Evolutionary conservation across 2,888 invertebrate genomes (phyloP).

Genomic region (Hermaeophaga mercurialis): DNA sequence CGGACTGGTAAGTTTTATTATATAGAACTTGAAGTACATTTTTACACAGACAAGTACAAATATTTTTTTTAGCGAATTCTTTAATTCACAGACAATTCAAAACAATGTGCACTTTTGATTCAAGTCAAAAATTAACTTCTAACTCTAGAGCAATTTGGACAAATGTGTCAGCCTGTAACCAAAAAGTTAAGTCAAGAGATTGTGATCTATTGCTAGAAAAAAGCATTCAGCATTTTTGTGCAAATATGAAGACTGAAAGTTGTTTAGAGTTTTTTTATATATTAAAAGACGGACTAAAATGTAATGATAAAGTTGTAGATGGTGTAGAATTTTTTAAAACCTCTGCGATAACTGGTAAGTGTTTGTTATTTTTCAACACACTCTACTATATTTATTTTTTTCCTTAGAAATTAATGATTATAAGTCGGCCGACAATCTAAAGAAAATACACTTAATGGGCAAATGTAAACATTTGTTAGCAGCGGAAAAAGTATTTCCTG

Average conservation of each 20-base stretch:
- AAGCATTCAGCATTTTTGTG: slow-evolving; percentile 25
- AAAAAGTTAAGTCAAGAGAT: slow-evolving; percentile 17
- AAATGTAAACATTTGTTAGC: slow-evolving; percentile 48
- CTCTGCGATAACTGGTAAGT: slow-evolving; percentile 39
- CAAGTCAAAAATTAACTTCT: slow-evolving; percentile 27
- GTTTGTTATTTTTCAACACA: background rate
- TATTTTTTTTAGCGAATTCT: slow-evolving; percentile 37
- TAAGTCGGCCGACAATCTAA: slow-evolving; percentile 61
- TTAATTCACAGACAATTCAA: slow-evolving; percentile 39
- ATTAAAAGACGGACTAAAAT: slow-evolving; percentile 17
- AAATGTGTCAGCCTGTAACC: slow-evolving; percentile 32
- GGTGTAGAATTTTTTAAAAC: slow-evolving; percentile 33
- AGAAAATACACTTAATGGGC: slow-evolving; percentile 40
- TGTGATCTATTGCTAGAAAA: slow-evolving; percentile 28
- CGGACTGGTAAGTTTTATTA: slow-evolving; percentile 43
- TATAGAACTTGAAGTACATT: too few species aligned
- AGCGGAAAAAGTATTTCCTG: slow-evolving; percentile 56
- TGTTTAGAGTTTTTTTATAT: slow-evolving; percentile 22
- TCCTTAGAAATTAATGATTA: slow-evolving; percentile 33
- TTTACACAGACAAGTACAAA: too few species aligned
- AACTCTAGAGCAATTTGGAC: slow-evolving; percentile 27
- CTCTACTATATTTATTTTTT: background rate
- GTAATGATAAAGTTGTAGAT: slow-evolving; percentile 19
- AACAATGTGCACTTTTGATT: slow-evolving; percentile 35
- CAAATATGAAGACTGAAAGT: slow-evolving; percentile 26